Percentiles rank a stretch among this genome's conserved stretches.
phyloP scores from a whole-genome alignment of 2,888 invertebrate species.

The Campaea margaritaria region DNA sequence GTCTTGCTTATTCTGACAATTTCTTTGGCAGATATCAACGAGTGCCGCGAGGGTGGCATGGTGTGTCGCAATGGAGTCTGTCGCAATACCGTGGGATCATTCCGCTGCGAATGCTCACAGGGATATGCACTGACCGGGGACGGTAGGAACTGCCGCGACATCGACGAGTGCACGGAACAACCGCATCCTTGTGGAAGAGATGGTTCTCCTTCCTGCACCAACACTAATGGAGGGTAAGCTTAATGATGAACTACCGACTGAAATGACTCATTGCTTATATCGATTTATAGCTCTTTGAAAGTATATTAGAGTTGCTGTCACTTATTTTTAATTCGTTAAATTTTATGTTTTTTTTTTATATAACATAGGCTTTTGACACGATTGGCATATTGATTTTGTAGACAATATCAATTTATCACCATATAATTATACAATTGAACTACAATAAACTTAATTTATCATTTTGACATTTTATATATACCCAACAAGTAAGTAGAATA shows the following conservation, averaged over 20 bases:
- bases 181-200: conserved; percentile 70
- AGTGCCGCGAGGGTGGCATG: conserved; percentile 93
- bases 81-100: conserved; percentile 91
- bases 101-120: conserved; percentile 91
- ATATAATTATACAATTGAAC: too few relatives aligned
- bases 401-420: neutral
- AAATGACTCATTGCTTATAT: too few relatives aligned
- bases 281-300: too few relatives aligned
- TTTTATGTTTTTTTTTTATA: neutral
- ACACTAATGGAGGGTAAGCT: conserved; percentile 76
- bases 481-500: neutral
- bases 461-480: neutral
- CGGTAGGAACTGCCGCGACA: conserved; percentile 91
- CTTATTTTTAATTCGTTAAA: too few relatives aligned
- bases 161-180: conserved; percentile 90
- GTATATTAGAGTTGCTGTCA: too few relatives aligned
- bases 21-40: conserved; percentile 88
- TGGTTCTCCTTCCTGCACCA: conserved; percentile 74
- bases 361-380: conserved; percentile 6
- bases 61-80: conserved; percentile 95
- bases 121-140: conserved; percentile 91
- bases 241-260: too few relatives aligned
- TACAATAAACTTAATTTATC: neutral
- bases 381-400: neutral
- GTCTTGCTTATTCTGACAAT: neutral